Base-by-base conservation (phyloP, 2,888 invertebrate species). In the Epiblema foenella region DNA sequence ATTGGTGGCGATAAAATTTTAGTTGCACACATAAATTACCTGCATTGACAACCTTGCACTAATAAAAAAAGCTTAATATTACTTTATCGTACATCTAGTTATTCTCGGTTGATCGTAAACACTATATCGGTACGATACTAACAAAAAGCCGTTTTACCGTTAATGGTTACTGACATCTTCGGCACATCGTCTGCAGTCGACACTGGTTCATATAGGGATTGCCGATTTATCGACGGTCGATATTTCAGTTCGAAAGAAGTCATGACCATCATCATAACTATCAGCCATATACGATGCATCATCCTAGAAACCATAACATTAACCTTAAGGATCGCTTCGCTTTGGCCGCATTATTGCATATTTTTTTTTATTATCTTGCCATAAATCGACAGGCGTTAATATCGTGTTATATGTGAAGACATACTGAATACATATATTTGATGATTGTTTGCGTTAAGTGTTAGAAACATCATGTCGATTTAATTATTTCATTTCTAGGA, bases 81-180 rank as follows among this genome's bases (percentile, higher is more conserved):
- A 63, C 77, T 81, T 77, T 80, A 79, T 79, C 80, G 79, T 82
- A 81, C 75, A 77, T 76, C 80, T 76, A 77, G 77, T 78, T 79
- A 80, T 78, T 79, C 79, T 80, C 79, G 75, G 77, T 75, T 75
- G 79, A 78, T 83, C 81, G 81, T 81, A 81, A 84, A 78, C 77
- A 81, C 81, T 83, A 81, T 73, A 74, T 72, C 62, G 73, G 75
- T 81, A 79, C 81, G 75, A 82, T 83, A 85, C 85, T 83, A 89
- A 89, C 88, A 88, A 85, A 87, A 83, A 87, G 86, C 81, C 80
- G 87, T 84, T 86, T 87, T 82, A 83, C 89, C 87, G 83, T 88
- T 87, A 88, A 89, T 86, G 88, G 86, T 78, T 79, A 80, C 84
- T 83, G 84, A 88, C 86, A 84, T 89, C 89, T 88, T 88, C 85